Evolutionary conservation across 2,888 invertebrate genomes (phyloP).

Genomic region (Mesodorylaimus sp.): DNA sequence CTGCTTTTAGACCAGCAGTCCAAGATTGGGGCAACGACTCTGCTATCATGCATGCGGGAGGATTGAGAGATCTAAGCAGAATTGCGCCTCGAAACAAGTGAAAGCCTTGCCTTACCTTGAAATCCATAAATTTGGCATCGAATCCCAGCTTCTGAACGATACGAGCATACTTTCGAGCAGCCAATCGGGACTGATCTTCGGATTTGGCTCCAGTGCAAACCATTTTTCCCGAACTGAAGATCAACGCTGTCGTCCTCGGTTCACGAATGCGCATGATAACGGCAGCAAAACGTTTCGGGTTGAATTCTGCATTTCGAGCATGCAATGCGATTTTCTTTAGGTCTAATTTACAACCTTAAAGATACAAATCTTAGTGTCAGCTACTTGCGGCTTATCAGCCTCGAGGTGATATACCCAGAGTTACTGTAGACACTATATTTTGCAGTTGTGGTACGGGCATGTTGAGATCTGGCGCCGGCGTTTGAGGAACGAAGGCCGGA

Average conservation of each 20-base stretch:
- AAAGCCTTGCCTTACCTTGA: no score
- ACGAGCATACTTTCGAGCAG: slow-evolving; percentile 59
- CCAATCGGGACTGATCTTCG: slow-evolving; percentile 56
- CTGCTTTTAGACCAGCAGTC: no score
- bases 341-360: slow-evolving; percentile 60
- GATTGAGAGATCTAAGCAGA: no score
- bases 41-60: no score
- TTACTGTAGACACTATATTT: slow-evolving; percentile 95
- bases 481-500: slow-evolving; percentile 16
- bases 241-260: slow-evolving; percentile 55
- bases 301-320: slow-evolving; percentile 95
- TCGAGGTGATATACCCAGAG: slow-evolving; percentile 41
- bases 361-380: background rate
- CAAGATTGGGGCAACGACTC: no score
- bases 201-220: slow-evolving; percentile 69
- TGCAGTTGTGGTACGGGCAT: slow-evolving; percentile 27
- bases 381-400: background rate
- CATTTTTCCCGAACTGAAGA: slow-evolving; percentile 68
- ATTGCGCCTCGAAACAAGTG: no score
- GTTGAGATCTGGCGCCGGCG: slow-evolving; percentile 19
- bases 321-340: slow-evolving; percentile 89
- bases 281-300: slow-evolving; percentile 95
- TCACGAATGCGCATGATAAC: slow-evolving; percentile 88
- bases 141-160: slow-evolving; percentile 64
- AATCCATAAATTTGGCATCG: slow-evolving; percentile 36